phyloP scores from a whole-genome alignment of 2,888 invertebrate genomes.

The Lithophane socia region DNA sequence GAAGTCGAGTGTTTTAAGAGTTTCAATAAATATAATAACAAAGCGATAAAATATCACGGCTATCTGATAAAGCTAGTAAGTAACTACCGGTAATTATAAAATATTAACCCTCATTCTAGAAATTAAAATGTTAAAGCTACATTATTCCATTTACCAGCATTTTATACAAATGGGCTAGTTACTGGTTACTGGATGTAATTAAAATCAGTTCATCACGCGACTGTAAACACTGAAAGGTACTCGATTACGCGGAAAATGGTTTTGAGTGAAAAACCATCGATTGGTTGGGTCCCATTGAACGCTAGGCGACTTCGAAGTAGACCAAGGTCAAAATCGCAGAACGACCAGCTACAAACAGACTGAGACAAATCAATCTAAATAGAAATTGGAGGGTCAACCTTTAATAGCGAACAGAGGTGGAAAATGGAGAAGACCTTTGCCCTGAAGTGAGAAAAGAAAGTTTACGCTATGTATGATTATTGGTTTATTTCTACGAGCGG shows the following conservation, averaged over 20 bases:
- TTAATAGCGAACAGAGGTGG: not conserved
- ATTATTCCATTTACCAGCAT: conserved; percentile 28
- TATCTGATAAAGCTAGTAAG: conserved; percentile 38
- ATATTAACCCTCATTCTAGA: conserved; percentile 14
- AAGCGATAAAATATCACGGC: conserved; percentile 23
- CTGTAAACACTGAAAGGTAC: conserved; percentile 1
- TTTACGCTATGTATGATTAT: no score
- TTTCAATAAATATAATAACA: conserved; percentile 33
- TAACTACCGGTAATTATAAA: conserved; percentile 32
- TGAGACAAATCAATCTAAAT: not conserved
- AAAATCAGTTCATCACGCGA: conserved; percentile 41
- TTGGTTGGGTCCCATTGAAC: not conserved
- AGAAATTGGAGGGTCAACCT: not conserved
- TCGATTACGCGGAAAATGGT: conserved; percentile 25
- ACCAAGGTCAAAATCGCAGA: not conserved
- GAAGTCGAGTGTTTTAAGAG: conserved; percentile 27
- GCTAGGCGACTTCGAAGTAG: not conserved
- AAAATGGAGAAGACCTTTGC: not conserved
- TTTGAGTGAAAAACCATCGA: not conserved
- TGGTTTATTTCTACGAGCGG: conserved; percentile 10
- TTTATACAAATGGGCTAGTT: conserved; percentile 27
- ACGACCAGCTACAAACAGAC: not conserved
- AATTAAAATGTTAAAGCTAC: conserved; percentile 19
- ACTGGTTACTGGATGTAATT: conserved; percentile 30
- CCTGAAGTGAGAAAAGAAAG: not conserved